These are phyloP conservation scores for Neoascia interrupta DNA, from an alignment of 2,888 invertebrate genomes.

Conservation along the genomic window DNA sequence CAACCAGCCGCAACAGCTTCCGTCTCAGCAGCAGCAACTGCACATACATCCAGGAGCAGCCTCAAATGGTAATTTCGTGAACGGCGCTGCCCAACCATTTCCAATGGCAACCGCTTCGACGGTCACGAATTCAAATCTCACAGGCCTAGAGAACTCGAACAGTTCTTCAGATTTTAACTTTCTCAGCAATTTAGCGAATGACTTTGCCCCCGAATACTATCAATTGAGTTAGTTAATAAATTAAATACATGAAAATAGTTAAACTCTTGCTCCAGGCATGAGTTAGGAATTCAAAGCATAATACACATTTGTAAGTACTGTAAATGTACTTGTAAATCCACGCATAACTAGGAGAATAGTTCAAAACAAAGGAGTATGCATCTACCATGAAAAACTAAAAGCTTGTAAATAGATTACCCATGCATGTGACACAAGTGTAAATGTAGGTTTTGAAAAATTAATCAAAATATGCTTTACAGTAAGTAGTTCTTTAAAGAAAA, in stretches of 20 bases:
- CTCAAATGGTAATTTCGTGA: conserved; percentile 67
- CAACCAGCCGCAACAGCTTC: conserved; percentile 71
- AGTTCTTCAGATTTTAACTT: conserved; percentile 97
- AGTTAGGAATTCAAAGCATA: no score
- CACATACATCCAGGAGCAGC: conserved; percentile 72
- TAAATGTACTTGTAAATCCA: no score
- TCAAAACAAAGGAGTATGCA: conserved; percentile 34
- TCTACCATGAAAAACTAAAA: conserved; percentile 15
- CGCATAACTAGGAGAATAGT: conserved; percentile 35
- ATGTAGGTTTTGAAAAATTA: conserved; percentile 19
- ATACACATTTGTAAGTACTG: no score
- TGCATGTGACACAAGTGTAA: neutral
- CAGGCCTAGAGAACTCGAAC: conserved; percentile 90
- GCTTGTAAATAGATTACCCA: neutral
- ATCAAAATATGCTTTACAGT: conserved; percentile 60
- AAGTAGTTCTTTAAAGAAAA: conserved; percentile 20
- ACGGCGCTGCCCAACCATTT: conserved; percentile 70
- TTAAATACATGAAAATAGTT: conserved; percentile 66
- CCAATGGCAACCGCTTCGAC: conserved; percentile 61
- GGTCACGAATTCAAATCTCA: conserved; percentile 82
- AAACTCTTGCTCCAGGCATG: no score
- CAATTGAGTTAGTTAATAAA: conserved; percentile 79
- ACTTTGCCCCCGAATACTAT: conserved; percentile 95
- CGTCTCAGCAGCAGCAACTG: conserved; percentile 81
- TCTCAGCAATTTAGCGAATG: conserved; percentile 93